Base-by-base conservation (phyloP, 2,113 vertebrate genomes). In the Aleadryas rufinucha region DNA sequence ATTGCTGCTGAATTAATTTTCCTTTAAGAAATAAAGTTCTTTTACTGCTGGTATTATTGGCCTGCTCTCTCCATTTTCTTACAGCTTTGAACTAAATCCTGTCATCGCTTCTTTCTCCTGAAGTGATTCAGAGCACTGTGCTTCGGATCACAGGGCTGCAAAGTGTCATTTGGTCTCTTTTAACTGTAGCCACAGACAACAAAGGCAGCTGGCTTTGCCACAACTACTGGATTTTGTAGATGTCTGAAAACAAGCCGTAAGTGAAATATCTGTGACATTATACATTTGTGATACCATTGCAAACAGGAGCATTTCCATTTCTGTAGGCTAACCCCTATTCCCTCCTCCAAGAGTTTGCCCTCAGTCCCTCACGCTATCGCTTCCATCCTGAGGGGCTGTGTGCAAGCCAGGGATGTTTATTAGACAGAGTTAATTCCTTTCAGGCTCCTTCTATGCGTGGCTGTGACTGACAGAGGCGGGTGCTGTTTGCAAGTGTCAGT, bases 401-500 rank as follows among this genome's bases (percentile, higher is more conserved):
- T 76, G 54, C 59, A 82, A 94, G n/a, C 39, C 37, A 78, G 37
- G 20, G 26, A 52, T 59, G 16, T 87, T 85, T 89, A 63, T 93
- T 89, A 93, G 76, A 64, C 0, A 2, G 53, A 95, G 61, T 64
- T 95, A 95, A 97, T 96, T 92, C 87, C 72, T 91, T 94, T 64
- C 82, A 86, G 90, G 81, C 64, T 91, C 69, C 87, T 81, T 90
- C 79, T 95, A 4, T 94, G 66, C 35, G 3, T 60, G 85, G 75
- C 90, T 96, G 75, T 95, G 96, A 95, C 88, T 95, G 95, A 96
- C 93, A 94, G 89, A 91, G 76, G 81, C 14, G 45, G 79, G 89
- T 94, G 81, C 95, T 97, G 91, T 95, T 96, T 96, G 78, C 94
- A 94, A 94, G 96, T 96, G 94, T 90, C 95, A 94, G 45, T 65